Base-by-base conservation (phyloP, 2,113 vertebrate genomes). In the Nothobranchius kuhntae region DNA sequence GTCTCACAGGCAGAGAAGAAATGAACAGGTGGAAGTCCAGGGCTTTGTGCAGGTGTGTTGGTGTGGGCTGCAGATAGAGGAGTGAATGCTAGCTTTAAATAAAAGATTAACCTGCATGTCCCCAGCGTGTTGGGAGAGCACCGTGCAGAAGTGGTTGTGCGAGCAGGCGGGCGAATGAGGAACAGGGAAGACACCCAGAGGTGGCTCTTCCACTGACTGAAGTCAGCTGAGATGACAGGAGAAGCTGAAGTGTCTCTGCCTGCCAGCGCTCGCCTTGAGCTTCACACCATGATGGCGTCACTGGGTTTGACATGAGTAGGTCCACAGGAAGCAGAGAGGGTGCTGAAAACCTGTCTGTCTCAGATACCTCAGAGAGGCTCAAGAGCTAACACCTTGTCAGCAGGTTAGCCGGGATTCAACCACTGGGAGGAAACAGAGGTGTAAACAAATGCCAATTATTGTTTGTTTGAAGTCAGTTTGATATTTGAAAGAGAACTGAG, bases 51-150 rank as follows among this genome's bases (percentile, higher is more conserved):
- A 68, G 53, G 38, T 64, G 36, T 42, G 50, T 73, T 42, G 70
- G 77, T 76, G 86, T 86, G 82, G 78, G 81, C 71, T 77, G 72
- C 61, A 77, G 70, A 52, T 53, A 62, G 74, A 71, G 87, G 85
- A 61, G 47, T 84, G 74, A 79, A 73, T 77, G 71, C 73, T 73
- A 53, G 64, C 63, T 73, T 88, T 92, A 87, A 92, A 90, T 90
- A 89, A 91, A 91, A 89, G 79, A 90, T 89, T 90, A 90, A 87
- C 83, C 87, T 83, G 83, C 53, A 26, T 54, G 81, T 89, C 84
- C 77, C 87, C 55, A 14, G 81, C 56, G 85, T 86, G 87, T 86
- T 88, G 80, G 76, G 78, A 80, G 77, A 84, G 75, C 73, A 80
- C 54, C 74, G 52, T 73, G 72, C 63, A 78, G 83, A 67, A 73